Evolutionary conservation across 2,797 vertebrate genomes (phyloP).

Genomic region (Cirrhinus mrigala): DNA sequence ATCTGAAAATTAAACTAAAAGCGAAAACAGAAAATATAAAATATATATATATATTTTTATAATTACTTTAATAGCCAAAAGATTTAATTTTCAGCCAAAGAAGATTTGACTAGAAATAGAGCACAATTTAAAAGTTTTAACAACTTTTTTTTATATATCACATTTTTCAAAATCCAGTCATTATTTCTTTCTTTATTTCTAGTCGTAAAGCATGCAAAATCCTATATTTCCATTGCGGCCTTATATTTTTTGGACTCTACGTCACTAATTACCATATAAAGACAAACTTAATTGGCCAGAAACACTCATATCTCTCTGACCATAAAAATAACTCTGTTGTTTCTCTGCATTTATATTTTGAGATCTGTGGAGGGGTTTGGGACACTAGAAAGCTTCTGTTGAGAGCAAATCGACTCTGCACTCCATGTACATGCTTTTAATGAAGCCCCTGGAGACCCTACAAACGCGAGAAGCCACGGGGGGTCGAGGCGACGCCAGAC

Average conservation of each 20-base stretch:
- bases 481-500: background rate
- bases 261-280: background rate
- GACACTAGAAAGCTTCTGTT: background rate
- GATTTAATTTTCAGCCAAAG: background rate
- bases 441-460: slow-evolving; percentile 28
- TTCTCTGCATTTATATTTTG: background rate
- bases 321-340: background rate
- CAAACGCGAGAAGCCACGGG: background rate
- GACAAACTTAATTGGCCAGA: background rate
- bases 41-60: no score
- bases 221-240: background rate
- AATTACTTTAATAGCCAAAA: no score
- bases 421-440: slow-evolving; percentile 27
- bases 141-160: background rate
- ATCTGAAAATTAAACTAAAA: no score
- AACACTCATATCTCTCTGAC: background rate
- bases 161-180: background rate
- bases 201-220: background rate
- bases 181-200: background rate
- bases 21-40: no score
- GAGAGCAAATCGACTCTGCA: slow-evolving; percentile 4
- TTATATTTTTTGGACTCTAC: background rate
- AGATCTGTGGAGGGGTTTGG: background rate
- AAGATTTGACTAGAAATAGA: background rate
- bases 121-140: background rate